Percentiles rank a stretch among this genome's conserved stretches.
These are phyloP conservation scores for Drosophila auraria DNA, from an alignment of 1,140 invertebrate species.

Conservation along the genomic window DNA sequence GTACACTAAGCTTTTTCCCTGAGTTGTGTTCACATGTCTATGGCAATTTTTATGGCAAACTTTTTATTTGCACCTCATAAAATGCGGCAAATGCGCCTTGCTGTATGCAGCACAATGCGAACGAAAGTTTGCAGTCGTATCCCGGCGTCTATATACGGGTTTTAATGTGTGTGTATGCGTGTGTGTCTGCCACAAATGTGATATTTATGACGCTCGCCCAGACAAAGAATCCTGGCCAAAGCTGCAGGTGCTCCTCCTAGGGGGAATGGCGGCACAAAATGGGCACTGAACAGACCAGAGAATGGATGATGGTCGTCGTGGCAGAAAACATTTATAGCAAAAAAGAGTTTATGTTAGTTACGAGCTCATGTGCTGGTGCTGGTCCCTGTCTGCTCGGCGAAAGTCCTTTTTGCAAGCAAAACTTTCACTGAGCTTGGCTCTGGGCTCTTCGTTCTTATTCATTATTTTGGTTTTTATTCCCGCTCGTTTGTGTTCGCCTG, in stretches of 20 bases:
- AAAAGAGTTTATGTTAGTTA: conserved; percentile 47
- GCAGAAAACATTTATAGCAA: conserved; percentile 31
- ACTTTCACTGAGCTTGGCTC: conserved; percentile 58
- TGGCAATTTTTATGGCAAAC: conserved; percentile 79
- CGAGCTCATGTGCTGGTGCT: conserved; percentile 15
- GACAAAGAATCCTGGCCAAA: conserved; percentile 54
- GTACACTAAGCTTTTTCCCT: conserved; percentile 6
- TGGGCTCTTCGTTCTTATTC: conserved; percentile 29
- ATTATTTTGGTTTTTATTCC: conserved; percentile 47
- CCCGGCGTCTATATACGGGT: conserved; percentile 10
- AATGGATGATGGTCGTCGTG: conserved; percentile 12
- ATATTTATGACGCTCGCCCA: conserved; percentile 74
- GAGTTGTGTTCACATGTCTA: conserved; percentile 66
- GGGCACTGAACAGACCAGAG: conserved; percentile 28
- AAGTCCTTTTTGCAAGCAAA: conserved; percentile 36
- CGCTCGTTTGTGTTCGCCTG: conserved; percentile 39
- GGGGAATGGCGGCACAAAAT: conserved; percentile 10
- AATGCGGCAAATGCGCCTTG: conserved; percentile 74
- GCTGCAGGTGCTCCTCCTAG: conserved; percentile 41
- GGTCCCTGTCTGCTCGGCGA: conserved; percentile 13
- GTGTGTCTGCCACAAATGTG: conserved; percentile 80
- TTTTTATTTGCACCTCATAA: conserved; percentile 84
- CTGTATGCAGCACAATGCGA: conserved; percentile 75
- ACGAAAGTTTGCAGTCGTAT: conserved; percentile 52
- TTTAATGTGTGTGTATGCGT: conserved; percentile 17